These are phyloP conservation scores for Andrena haemorrhoa DNA, from an alignment of 2,888 invertebrate genomes.

Conservation along the genomic window DNA sequence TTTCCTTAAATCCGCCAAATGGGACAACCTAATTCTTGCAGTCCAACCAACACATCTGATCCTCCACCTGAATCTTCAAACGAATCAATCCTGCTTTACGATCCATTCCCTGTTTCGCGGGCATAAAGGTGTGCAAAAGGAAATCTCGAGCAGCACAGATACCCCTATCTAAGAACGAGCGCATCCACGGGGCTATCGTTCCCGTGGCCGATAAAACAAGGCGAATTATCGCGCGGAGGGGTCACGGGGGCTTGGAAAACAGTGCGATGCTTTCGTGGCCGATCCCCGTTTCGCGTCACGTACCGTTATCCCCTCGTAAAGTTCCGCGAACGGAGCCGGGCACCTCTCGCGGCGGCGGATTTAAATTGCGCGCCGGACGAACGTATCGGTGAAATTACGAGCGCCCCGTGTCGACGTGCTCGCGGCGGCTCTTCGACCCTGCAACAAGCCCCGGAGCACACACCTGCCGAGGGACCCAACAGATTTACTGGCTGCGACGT, in stretches of 20 bases:
- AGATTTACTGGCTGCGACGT: conserved; percentile 57
- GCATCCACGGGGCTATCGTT: background rate
- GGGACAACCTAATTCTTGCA: too few relatives aligned
- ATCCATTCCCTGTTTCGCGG: too few relatives aligned
- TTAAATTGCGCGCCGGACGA: conserved; percentile 51
- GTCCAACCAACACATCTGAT: too few relatives aligned
- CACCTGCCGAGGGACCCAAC: conserved; percentile 25
- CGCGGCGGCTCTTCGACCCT: background rate
- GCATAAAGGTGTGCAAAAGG: background rate
- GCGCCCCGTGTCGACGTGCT: conserved; percentile 16
- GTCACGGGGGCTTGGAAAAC: conserved; percentile 3
- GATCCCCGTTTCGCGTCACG: conserved; percentile 45
- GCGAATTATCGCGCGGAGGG: conserved; percentile 22
- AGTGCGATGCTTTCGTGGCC: conserved; percentile 2
- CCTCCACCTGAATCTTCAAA: too few relatives aligned
- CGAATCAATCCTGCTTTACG: too few relatives aligned
- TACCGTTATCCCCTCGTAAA: conserved; percentile 50
- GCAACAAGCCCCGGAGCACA: conserved; percentile 10
- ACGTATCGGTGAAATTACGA: conserved; percentile 57
- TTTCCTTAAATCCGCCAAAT: too few relatives aligned
- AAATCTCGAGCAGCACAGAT: background rate
- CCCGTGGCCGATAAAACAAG: conserved; percentile 4
- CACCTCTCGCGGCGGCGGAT: conserved; percentile 13
- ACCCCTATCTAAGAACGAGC: background rate
- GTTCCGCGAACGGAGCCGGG: background rate